A percentile compares a stretch with the other conserved stretches of the same genome.
Evolutionary conservation across 1,140 invertebrate genomes (phyloP).

Genomic region (Thaumetopoea pityocampa): DNA sequence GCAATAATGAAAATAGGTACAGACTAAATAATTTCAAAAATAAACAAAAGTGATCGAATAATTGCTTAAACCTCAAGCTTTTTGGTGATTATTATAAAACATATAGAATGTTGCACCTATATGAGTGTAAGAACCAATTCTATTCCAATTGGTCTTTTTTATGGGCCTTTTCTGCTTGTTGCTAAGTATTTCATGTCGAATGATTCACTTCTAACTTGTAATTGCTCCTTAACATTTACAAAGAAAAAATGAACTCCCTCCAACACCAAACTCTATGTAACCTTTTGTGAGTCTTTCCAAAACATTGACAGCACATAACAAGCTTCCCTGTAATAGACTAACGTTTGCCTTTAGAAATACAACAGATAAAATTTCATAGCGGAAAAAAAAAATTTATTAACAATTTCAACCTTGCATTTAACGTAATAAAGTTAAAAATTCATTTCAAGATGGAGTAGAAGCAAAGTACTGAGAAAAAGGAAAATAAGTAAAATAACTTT

Average conservation of each 20-base stretch:
- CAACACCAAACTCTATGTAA: conserved; percentile 5
- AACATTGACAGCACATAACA: conserved; percentile 18
- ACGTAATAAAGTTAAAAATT: background rate
- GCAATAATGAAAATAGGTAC: conserved; percentile 13
- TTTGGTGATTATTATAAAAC: too few relatives aligned
- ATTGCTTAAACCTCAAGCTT: too few relatives aligned
- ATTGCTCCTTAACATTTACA: too few relatives aligned
- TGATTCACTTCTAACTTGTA: too few relatives aligned
- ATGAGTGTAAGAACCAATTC: too few relatives aligned
- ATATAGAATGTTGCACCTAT: too few relatives aligned
- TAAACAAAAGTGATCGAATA: too few relatives aligned
- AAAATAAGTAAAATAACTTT: conserved; percentile 30
- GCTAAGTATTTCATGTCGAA: too few relatives aligned
- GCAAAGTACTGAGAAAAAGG: conserved; percentile 14
- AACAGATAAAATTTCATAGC: conserved; percentile 22
- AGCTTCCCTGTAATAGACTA: conserved; percentile 13
- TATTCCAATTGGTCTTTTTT: too few relatives aligned
- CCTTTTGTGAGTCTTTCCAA: conserved; percentile 10
- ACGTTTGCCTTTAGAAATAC: conserved; percentile 21
- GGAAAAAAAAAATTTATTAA: background rate
- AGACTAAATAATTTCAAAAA: too few relatives aligned
- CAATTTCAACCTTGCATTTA: background rate
- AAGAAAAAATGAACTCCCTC: conserved; percentile 7
- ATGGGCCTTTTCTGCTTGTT: too few relatives aligned
- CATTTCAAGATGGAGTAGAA: background rate